These are phyloP conservation scores for Neolamprologus ventralis DNA, from an alignment of 2,113 vertebrate species.

Conservation along the genomic window DNA sequence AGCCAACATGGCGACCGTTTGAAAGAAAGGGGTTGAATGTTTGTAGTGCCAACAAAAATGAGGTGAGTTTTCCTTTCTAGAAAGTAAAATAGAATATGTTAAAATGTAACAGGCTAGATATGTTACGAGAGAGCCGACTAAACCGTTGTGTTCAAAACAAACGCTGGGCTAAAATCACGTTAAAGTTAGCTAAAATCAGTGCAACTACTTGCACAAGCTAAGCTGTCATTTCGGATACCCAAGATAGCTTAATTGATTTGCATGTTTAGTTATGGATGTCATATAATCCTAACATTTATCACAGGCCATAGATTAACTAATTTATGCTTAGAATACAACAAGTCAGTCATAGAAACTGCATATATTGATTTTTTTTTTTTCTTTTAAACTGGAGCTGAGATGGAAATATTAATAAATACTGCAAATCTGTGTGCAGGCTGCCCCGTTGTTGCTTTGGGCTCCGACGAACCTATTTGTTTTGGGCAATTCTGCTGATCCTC, in stretches of 20 bases:
- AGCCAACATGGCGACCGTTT: slow-evolving; percentile 32
- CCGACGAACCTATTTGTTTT: slow-evolving; percentile 24
- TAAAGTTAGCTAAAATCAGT: background rate
- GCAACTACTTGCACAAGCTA: background rate
- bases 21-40: background rate
- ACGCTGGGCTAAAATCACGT: background rate
- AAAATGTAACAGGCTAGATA: background rate
- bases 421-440: slow-evolving; percentile 1
- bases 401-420: background rate
- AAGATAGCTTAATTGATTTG: background rate
- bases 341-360: background rate
- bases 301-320: background rate
- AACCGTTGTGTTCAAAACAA: background rate
- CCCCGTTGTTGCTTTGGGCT: slow-evolving; percentile 1
- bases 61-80: slow-evolving; percentile 14
- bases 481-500: slow-evolving; percentile 54
- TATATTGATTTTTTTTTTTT: background rate
- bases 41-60: slow-evolving; percentile 3
- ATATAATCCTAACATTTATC: background rate
- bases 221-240: background rate
- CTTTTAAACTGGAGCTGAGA: background rate
- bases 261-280: background rate
- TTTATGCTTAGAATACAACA: background rate
- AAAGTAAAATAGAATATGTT: background rate
- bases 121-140: background rate